Evolutionary conservation across 2,888 invertebrate genomes (phyloP), one percentile per base, ranked within the genome.

Genomic region (Andrena praecox): DNA sequence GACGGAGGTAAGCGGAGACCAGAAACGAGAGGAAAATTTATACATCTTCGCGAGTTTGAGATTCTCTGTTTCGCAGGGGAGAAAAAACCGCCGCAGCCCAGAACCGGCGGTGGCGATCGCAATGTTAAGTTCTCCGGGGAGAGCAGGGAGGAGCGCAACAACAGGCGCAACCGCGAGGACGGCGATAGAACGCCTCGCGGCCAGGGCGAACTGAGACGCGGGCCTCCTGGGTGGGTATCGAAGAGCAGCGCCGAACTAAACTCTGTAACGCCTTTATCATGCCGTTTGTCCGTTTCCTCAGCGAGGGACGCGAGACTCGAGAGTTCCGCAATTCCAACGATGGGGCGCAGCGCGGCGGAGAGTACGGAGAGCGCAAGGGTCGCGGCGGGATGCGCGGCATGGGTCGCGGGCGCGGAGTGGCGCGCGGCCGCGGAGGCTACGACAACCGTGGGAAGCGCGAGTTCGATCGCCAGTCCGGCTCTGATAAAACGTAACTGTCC

Each of bases 381-480:
- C 89, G 90, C 35, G 91, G 88, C 5, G 95, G 94, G 56, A 95
- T 95, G 87, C 94, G 95, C 24, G 94, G 95, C 75, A 94, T 88
- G 73, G 27, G 82, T 6, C 86, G 89, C 71, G 87, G 93, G 68
- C 85, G 87, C 56, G 90, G 91, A 29, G 89, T 89, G 29, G 76
- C 89, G 68, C 95, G 95, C 87, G 95, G 93, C 35, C 89, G 90
- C 10, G 90, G 91, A 24, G 93, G 96, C 85, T 96, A 96, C 90
- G 97, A 97, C 91, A 95, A 96, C 89, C 96, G 97, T 91, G 97
- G 98, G 87, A 98, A 98, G 94, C 96, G 99, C 67, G 99, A 99
- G 95, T 99, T 97, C 94, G 99, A 99, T 94, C 96, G 99, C 89
- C 97, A 98, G 94, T 98, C 98, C 91, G 99, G 99, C 89, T 98